Evolutionary conservation across 2,888 invertebrate species (phyloP).

Genomic region (Mellilla xanthometata): DNA sequence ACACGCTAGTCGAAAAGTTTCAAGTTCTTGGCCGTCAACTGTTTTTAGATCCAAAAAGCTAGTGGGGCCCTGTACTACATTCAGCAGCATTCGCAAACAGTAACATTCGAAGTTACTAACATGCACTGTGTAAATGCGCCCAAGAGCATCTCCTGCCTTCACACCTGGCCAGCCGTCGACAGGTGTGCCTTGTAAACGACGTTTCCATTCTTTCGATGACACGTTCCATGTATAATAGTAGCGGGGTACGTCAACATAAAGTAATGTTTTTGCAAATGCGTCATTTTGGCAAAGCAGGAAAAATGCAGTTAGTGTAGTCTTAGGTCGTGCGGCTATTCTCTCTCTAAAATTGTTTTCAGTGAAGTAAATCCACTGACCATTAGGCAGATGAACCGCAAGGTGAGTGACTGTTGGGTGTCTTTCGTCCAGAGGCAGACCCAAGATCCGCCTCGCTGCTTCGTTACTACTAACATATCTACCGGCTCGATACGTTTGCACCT

Average conservation of each 20-base stretch:
- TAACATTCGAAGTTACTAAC: not conserved
- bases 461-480: slow-evolving; percentile 2
- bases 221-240: not conserved
- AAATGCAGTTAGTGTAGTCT: not conserved
- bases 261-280: not conserved
- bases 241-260: too few relatives aligned
- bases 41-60: not conserved
- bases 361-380: not conserved
- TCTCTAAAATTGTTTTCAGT: not conserved
- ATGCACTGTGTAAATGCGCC: not conserved
- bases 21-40: not conserved
- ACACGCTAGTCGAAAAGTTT: not conserved
- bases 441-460: slow-evolving; percentile 3
- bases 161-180: not conserved
- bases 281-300: not conserved
- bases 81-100: not conserved
- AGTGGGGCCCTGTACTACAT: not conserved
- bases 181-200: not conserved
- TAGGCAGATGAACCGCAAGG: not conserved
- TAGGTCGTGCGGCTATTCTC: not conserved
- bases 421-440: not conserved
- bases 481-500: not conserved
- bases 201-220: not conserved
- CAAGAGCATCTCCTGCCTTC: not conserved
- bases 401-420: slow-evolving; percentile 1